A percentile compares a stretch with the other conserved stretches of the same genome.
Conservation (phyloP, 1,140 invertebrate species). For the Trinorchestia longiramus region DNA sequence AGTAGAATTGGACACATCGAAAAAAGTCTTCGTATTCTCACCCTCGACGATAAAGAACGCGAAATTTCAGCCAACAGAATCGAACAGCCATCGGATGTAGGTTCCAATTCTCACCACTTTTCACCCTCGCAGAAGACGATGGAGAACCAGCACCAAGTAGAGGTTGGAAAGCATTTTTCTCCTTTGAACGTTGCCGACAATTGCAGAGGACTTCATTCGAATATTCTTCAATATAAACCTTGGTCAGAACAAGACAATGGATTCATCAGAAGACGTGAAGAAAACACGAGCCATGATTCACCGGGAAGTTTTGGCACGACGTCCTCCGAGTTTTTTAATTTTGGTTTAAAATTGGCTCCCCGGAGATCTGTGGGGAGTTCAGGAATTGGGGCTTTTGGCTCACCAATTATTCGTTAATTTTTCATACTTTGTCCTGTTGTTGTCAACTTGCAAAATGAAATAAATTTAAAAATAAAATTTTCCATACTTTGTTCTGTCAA, state of each 20-base stretch:
- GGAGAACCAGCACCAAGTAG: too few species aligned
- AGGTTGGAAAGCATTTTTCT: too few species aligned
- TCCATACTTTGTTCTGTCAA: neutral
- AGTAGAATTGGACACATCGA: neutral
- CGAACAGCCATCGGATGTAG: neutral
- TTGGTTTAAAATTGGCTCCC: neutral
- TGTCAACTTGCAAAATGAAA: too few species aligned
- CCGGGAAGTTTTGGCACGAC: neutral
- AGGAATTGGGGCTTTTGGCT: neutral
- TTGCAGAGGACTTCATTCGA: too few species aligned
- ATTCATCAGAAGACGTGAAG: neutral
- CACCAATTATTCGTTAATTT: neutral
- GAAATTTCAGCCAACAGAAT: neutral
- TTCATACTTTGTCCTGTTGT: neutral
- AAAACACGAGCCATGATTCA: neutral
- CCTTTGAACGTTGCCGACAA: too few species aligned
- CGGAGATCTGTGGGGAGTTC: neutral
- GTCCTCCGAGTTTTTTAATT: neutral
- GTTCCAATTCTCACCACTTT: neutral
- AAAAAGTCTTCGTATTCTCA: neutral
- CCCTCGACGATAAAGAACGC: neutral
- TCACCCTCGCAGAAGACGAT: neutral
- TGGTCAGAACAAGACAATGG: neutral
- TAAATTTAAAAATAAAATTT: too few species aligned
- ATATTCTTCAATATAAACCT: neutral